A percentile compares a stretch with the other conserved stretches of the same genome.
Evolutionary conservation across 1,140 invertebrate genomes (phyloP).

Genomic region (Heliconius congener): DNA sequence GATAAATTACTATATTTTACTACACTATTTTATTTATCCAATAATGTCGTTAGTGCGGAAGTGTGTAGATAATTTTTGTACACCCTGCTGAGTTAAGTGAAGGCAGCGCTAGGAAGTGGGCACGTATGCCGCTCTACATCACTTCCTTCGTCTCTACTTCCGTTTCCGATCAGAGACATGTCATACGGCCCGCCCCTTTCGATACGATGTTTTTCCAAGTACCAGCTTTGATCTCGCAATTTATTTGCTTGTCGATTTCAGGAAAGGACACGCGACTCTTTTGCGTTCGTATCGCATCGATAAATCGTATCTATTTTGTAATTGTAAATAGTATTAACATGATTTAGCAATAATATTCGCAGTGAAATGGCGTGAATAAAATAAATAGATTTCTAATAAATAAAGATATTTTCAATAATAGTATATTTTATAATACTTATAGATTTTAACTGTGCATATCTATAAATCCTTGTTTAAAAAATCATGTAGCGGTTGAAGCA

Average conservation of each 20-base stretch:
- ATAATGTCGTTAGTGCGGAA: conserved; percentile 26
- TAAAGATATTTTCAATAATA: not conserved
- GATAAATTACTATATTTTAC: not conserved
- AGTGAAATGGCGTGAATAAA: conserved; percentile 30
- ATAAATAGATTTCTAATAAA: not conserved
- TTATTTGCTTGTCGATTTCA: conserved; percentile 79
- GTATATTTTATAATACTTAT: not conserved
- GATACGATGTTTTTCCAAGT: conserved; percentile 62
- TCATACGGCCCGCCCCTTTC: conserved; percentile 55
- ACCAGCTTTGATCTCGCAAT: conserved; percentile 70
- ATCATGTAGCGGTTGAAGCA: too few relatives aligned
- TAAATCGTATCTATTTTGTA: conserved; percentile 45
- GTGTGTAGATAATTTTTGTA: conserved; percentile 45
- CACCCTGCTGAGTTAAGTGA: conserved; percentile 74
- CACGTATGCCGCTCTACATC: conserved; percentile 65
- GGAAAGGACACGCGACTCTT: conserved; percentile 73
- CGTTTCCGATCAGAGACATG: conserved; percentile 68
- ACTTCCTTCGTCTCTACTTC: conserved; percentile 71
- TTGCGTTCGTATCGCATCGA: conserved; percentile 41
- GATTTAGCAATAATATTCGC: conserved; percentile 38
- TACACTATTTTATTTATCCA: conserved; percentile 1
- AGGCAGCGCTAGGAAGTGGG: conserved; percentile 69
- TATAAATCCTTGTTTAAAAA: too few relatives aligned
- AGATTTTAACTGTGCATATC: not conserved
- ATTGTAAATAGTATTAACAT: conserved; percentile 47